Evolutionary conservation across 2,797 vertebrate genomes (phyloP), one percentile per base, ranked within the genome.

Genomic region (Gadopsis bispinosus): DNA sequence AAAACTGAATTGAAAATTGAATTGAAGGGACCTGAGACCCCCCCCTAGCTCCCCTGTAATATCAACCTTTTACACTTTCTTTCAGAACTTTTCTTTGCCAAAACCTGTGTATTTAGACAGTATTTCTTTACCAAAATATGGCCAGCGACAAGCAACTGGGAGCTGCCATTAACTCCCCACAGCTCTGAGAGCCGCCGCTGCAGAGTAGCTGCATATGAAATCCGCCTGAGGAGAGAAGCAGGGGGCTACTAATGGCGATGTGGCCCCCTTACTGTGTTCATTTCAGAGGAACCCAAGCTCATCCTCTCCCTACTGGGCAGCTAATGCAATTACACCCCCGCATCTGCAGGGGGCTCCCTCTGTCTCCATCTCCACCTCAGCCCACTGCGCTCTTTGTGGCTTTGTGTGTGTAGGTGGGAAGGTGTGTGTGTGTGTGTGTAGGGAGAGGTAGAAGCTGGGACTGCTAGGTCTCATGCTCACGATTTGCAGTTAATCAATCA

Each of bases 401-500:
- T 78, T 13, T 75, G 75, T 64, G 31, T 83, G 67, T 69, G 67
- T 68, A 45, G 22, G 29, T 59, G 43, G 31, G 47, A 16, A 43
- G 9, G 56, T 58, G 33, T 68, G 74, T 54, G 68, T 65, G 8
- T 67, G 59, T 66, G 64, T 45, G 35, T 11, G 72, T 67, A 70
- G 41, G 74, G 64, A 75, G 53, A 83, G 83, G 78, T 72, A 86
- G 75, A 67, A 68, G 55, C 63, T 50, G 64, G n/a, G 71, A 75
- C 60, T 66, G 81, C 55, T 81, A 71, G 81, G 77, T 82, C 87
- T 89, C 87, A 87, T 90, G 91, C 90, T 94, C 92, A 81, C 85
- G 84, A 89, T 96, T 88, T 93, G 89, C 74, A 91, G 92, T 94
- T 95, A 96, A 96, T 96, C 96, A 96, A 96, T 96, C 96, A 96